Evolutionary conservation across 2,797 vertebrate species (phyloP), one percentile per base, ranked within the genome.

Genomic region (Pelobates cultripes): DNA sequence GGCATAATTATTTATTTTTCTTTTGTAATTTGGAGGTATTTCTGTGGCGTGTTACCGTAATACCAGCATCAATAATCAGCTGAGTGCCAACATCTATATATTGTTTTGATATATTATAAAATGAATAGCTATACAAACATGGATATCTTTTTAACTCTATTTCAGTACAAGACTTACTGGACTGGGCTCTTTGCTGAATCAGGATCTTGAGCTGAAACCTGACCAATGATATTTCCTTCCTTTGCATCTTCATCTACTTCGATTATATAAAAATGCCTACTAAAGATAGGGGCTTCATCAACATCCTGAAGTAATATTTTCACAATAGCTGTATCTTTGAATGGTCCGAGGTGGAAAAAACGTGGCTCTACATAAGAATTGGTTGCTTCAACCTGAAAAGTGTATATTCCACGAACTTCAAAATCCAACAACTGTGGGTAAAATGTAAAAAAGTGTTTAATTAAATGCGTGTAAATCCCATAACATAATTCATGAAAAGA

Each of bases 181-280:
- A 99, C 93, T 71, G 94, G 88, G 74, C 96, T 96, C 87, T 93
- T 96, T 85, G 92, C 88, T 3, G 91, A 89, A 66, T 99, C 98
- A 0, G 97, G 98, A 88, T 99, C 98, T 86, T 94, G 91, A 14
- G 98, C 98, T 13, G 92, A 92, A 73, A 99, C 95, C 41, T 96
- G 94, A 0, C 97, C 96, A 10, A 99, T 94, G 43, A 96, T 94
- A 86, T 93, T 99, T 63, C 97, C 97, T 17, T 96, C 95, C 1
- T 94, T 95, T 2, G 92, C 93, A 84, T 99, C 97, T 91, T 99
- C 98, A 41, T 98, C 96, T 77, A 98, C 97, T 80, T 99, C 96
- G 83, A 99, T 96, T 91, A 99, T 90, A 89, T 98, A 98, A 79
- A 94, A 95, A 44, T 92, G 89, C 84, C 94, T 93, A 80, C 87